Evolutionary conservation across 2,113 vertebrate species (phyloP), one percentile per base, ranked within the genome.

Genomic region (Strix uralensis): DNA sequence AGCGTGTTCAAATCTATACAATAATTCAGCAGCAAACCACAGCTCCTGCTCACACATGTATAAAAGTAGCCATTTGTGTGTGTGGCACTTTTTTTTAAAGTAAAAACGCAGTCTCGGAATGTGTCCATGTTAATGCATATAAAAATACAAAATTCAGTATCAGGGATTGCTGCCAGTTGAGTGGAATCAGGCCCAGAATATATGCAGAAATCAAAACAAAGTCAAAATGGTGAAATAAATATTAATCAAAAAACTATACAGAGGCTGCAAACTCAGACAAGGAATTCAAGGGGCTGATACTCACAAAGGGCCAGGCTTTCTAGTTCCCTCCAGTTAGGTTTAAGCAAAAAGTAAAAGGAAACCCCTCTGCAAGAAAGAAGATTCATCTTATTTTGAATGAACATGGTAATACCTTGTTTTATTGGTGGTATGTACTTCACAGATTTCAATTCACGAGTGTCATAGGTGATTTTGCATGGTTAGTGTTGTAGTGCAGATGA

Each of bases 21-120:
- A 81, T 93, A 95, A 95, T 93, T 95, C 88, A 92, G 17, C 75
- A 90, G 74, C 67, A 66, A 75, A 66, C 58, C 32, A 6, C 69
- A 66, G 52, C 66, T 57, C 16, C 32, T 65, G n/a, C 71, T 93
- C 70, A 69, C 34, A 47, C 42, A 34, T 51, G 11, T 42, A 59
- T 77, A 75, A 85, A 96, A 91, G 83, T n/a, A 88, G 54, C 20
- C 13, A 23, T 86, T 95, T 95, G 44, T 67, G 51, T 44, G 14
- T 52, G 77, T 4, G 13, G 26, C 27, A 8, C 40, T 58, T 4
- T 44, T 65, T 29, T 36, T 74, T 9, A 13, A 23, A 61, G 47
- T 30, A 36, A 82, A 81, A 62, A 16, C 16, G 42, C 15, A 38
- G 36, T 69, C 14, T 92, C 32, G 51, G 30, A 73, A 65, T n/a